phyloP scores from a whole-genome alignment of 2,797 vertebrate species.

The Coreius guichenoti region DNA sequence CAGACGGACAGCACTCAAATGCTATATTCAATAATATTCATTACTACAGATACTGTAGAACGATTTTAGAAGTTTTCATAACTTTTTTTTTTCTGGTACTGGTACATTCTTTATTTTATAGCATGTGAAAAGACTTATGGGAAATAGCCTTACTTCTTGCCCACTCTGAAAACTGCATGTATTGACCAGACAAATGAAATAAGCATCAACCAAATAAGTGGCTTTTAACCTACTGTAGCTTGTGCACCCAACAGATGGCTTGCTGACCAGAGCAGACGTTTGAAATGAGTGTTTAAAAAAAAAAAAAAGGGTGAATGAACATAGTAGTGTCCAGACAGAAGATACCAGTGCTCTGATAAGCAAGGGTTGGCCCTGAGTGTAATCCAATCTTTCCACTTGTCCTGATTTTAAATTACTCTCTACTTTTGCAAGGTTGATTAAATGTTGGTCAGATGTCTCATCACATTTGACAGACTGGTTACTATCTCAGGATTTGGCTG shows the following conservation, averaged over 20 bases:
- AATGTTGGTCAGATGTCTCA: constrained; percentile 56
- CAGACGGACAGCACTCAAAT: neutral
- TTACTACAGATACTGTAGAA: neutral
- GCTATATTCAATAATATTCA: neutral
- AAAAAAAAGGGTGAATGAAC: constrained; percentile 37
- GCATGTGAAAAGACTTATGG: neutral
- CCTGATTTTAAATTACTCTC: constrained; percentile 53
- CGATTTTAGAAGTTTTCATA: no score
- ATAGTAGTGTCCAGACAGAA: constrained; percentile 47
- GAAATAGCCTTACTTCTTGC: neutral
- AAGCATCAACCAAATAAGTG: constrained; percentile 2
- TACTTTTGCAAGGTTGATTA: constrained; percentile 54
- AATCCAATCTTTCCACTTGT: constrained; percentile 60
- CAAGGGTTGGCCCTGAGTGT: constrained; percentile 50
- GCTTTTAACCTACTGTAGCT: constrained; percentile 32
- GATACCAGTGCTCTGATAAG: constrained; percentile 51
- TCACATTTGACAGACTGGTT: constrained; percentile 56
- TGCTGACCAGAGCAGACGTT: constrained; percentile 17
- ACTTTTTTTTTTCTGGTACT: neutral
- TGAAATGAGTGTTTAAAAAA: constrained; percentile 20
- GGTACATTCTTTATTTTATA: neutral
- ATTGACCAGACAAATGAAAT: neutral
- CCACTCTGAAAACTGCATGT: neutral
- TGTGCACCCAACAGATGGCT: constrained; percentile 12
- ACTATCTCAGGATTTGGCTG: constrained; percentile 50